Evolutionary conservation across 2,797 vertebrate species (phyloP), one percentile per base, ranked within the genome.

Genomic region (Argya squamiceps): DNA sequence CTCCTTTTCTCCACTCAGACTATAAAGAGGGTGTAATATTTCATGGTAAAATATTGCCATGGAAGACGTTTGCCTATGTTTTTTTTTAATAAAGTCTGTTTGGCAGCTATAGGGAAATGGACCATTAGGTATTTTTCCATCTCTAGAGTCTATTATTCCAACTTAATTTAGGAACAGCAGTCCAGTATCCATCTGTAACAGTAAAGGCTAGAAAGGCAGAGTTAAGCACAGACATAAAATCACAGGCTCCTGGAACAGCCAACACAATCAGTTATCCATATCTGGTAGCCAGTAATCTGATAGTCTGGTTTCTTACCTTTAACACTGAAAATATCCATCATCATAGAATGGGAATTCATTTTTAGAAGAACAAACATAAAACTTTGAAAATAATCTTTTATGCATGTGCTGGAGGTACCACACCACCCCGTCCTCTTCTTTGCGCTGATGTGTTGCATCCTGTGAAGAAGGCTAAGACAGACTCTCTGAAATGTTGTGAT

Each of bases 361-460:
- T 97, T 93, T 87, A 84, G 93, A 93, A 89, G 94, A 83, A 93
- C 62, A 96, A 97, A 96, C 44, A 75, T 75, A 87, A 94, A 97
- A 97, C 95, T 97, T 97, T 97, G 97, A 98, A 98, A 98, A 59
- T 89, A 97, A 97, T 96, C 97, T 96, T 84, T 73, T 82, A 78
- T 93, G 76, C 53, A 62, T 92, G 49, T 91, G 84, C 63, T 97
- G 93, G 79, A 97, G 68, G 63, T 75, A 97, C 88, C 85, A 90
- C 87, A 95, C 92, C 88, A 82, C 34, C 62, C 67, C 36, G 15
- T 94, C 84, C 86, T 96, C 92, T 92, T 90, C 93, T 94, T 83
- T 41, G 68, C 2, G 55, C 91, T 97, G 97, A 98, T 95, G 94
- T 86, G 92, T 77, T 93, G 91, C 84, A 97, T 97, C 97, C 97